Evolutionary conservation across 2,113 vertebrate species (phyloP), one percentile per base, ranked within the genome.

Genomic region (Pipra filicauda): DNA sequence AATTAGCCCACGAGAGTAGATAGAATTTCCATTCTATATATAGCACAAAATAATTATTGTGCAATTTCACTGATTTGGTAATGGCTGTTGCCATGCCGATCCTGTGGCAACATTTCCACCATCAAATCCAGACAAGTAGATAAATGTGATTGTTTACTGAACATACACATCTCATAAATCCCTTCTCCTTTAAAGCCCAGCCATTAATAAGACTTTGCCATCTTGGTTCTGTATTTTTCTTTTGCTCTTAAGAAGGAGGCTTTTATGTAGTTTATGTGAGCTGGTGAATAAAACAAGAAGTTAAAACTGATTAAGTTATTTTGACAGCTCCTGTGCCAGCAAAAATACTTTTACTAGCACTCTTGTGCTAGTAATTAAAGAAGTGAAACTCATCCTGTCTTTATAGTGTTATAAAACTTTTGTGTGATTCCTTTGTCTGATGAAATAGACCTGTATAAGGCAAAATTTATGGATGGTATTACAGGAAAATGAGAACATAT

Each of bases 31-130:
- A 74, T 59, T 67, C 41, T 65, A 20, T 26, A 41, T 35, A 16
- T 62, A 88, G 85, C 64, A 80, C 64, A 77, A 83, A 73, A 70
- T 46, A 43, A 26, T 54, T 54, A 27, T 81, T 93, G 83, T 81
- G 92, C 61, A 95, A 93, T 88, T 80, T 76, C 67, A 72, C 27
- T 61, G 14, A 72, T 89, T 90, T 84, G 51, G 43, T 81, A 81
- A 86, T 84, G 44, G 33, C 55, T 93, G 51, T 74, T 93, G 27
- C 41, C 43, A 49, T 49, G 72, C 14, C 6, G 0, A 37, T 31
- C 16, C 13, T 20, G 24, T 81, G 61, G 43, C 55, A 96, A 87
- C 24, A 35, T 33, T 78, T 89, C 72, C 80, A 89, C 39, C 13
- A n/a, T 37, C 72, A 78, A 59, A 83, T 61, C n/a, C 79, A 93